Conservation (phyloP, 2,113 vertebrate species). For the Pterophyllum scalare region DNA sequence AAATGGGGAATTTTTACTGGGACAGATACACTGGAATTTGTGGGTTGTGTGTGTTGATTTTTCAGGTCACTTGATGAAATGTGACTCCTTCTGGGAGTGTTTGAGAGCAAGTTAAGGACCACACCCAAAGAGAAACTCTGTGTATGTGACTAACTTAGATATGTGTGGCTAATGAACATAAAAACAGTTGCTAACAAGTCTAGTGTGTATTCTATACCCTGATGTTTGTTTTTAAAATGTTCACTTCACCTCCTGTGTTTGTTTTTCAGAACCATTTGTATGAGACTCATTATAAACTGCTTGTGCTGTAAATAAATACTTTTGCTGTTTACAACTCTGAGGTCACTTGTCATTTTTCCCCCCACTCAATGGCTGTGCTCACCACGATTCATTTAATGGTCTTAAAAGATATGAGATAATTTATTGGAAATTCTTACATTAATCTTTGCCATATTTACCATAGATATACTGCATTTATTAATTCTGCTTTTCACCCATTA, state of each 20-base stretch:
- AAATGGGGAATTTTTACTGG: conserved; percentile 30
- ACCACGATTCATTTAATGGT: not conserved
- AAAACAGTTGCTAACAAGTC: not conserved
- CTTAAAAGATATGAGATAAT: not conserved
- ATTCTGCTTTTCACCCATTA: not conserved
- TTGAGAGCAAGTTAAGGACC: conserved; percentile 23
- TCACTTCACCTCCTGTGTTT: not conserved
- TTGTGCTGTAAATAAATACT: conserved; percentile 72
- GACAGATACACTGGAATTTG: conserved; percentile 43
- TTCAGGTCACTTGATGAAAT: not conserved
- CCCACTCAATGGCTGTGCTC: not conserved
- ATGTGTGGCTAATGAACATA: conserved; percentile 3
- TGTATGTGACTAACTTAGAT: conserved; percentile 4
- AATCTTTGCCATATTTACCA: not conserved
- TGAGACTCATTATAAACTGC: conserved; percentile 13
- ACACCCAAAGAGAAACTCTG: conserved; percentile 27
- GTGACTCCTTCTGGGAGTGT: conserved; percentile 6
- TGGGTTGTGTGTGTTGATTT: conserved; percentile 5
- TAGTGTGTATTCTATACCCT: not conserved
- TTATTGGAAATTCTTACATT: not conserved
- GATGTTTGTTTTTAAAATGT: not conserved
- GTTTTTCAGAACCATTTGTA: conserved; percentile 14
- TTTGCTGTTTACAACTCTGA: conserved; percentile 48
- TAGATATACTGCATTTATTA: not conserved
- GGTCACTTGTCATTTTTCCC: not conserved